Base-by-base conservation (phyloP, 2,888 invertebrate species). In the Trichogramma evanescens region DNA sequence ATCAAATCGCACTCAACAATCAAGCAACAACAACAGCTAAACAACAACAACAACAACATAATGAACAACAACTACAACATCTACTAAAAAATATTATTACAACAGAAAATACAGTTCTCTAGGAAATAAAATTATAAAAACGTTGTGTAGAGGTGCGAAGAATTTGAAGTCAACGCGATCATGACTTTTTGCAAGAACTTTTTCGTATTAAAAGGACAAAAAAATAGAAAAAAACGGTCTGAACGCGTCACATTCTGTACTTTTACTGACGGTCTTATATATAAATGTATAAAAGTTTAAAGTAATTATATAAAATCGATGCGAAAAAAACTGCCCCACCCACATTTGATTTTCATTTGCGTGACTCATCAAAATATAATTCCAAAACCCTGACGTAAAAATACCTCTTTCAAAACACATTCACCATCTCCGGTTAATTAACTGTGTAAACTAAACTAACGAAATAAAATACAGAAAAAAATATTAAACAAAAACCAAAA, bases 1-100 rank as follows among this genome's bases (percentile, higher is more conserved):
- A 52, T 59, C 56, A 66, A 64, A 67, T 67, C 65, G 67, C 67
- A 69, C 66, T 67, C 70, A 69, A 71, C 70, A 69, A 67, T 41
- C 42, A 13, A 50, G 39, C 38, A 44, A 64, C 67, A 70, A 72
- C 71, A 73, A 69, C 65, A 71, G 66, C 39, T 46, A 10, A 45
- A 53, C 4, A 68, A 67, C 38, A 49, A 55, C 40, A 13, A 53
- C 26, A 43, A 40, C 61, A 66, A 65, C 52, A 41, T 64, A 56
- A 59, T 45, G 49, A 58, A 53, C 48, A 64, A 40, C 44, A 63
- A 58, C 48, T 44, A 62, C 38, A 48, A 50, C 50, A 55, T 49
- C 43, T 45, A 49, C 60, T 46, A 45, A 26, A 26, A 1, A 26
- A 26, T 26, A 26, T 26, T 26, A 26, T 26, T 26, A 26, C 26